Evolutionary conservation across 1,140 invertebrate genomes (phyloP), one percentile per base, ranked within the genome.

Genomic region (Whitmania pigra): DNA sequence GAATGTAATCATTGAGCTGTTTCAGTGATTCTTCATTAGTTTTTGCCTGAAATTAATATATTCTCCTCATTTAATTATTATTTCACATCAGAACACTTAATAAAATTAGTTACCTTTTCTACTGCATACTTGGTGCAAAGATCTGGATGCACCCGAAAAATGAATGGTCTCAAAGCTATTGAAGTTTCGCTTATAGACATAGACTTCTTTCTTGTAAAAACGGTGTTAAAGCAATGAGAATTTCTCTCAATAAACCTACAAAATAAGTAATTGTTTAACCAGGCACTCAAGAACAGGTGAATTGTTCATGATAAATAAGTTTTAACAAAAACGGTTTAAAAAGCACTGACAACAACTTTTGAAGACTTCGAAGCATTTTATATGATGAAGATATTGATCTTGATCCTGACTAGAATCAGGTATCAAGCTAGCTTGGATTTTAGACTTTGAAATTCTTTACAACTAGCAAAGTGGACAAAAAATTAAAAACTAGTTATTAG

Each of bases 71-170:
- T 67, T 43, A 27, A 25, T n/a, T 67, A 43, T 31, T 63, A 22
- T 18, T 31, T 29, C n/a, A 7, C 27, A 60, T 40, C 20, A 40
- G 31, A 67, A 72, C 18, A 67, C 20, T 54, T 25, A 22, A n/a
- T 60, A 72, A n/a, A 49, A 68, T 60, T 36, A 79, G 81, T 84
- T 82, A 90, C 90, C 78, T 89, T 87, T 85, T 94, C 90, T 78
- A 87, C 87, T 54, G 93, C 93, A 85, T 90, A 88, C 80, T 91
- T 88, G 71, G 90, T 90, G 86, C 96, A 96, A 53, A 95, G 83
- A 83, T 97, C 93, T 20, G 93, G 93, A 86, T 97, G 93, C 27
- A 96, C 93, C 67, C 88, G 88, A 82, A 96, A 95, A 81, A 93
- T 95, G 80, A 97, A 95, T 2, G 93, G 93, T 74, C 92, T 84